These are phyloP conservation scores for Sinocyclocheilus rhinocerous DNA, from an alignment of 2,113 vertebrate genomes.

Conservation along the genomic window DNA sequence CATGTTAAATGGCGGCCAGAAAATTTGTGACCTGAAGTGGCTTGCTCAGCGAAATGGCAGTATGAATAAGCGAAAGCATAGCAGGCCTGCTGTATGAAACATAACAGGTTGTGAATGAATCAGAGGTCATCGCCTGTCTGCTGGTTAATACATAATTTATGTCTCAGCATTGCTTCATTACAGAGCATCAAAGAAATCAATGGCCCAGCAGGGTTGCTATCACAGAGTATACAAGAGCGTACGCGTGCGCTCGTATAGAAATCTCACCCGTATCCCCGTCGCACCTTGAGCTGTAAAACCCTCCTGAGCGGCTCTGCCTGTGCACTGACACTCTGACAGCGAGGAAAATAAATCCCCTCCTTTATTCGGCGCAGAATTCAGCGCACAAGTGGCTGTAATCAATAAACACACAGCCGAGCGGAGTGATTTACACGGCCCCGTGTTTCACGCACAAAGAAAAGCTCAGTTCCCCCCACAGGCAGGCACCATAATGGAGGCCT, in stretches of 20 bases:
- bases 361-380: no score
- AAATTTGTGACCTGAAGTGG: slow-evolving; percentile 6
- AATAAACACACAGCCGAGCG: no score
- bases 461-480: no score
- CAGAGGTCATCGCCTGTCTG: slow-evolving; percentile 38
- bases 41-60: not conserved
- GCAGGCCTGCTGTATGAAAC: slow-evolving; percentile 24
- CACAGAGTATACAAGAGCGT: not conserved
- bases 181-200: slow-evolving; percentile 32
- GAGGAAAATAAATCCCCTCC: no score
- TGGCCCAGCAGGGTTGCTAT: slow-evolving; percentile 15
- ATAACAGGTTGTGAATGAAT: slow-evolving; percentile 44
- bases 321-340: no score
- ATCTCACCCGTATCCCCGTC: slow-evolving; percentile 7
- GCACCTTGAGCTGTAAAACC: slow-evolving; percentile 11
- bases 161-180: slow-evolving; percentile 29
- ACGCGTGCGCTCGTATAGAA: not conserved
- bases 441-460: no score
- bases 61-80: not conserved
- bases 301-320: slow-evolving; percentile 30
- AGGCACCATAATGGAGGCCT: no score
- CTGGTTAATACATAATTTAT: slow-evolving; percentile 30
- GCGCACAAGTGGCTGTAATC: no score
- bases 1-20: not conserved
- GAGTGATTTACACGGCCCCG: no score